Base-by-base conservation (phyloP, 2,113 vertebrate species). In the Danionella cerebrum region DNA sequence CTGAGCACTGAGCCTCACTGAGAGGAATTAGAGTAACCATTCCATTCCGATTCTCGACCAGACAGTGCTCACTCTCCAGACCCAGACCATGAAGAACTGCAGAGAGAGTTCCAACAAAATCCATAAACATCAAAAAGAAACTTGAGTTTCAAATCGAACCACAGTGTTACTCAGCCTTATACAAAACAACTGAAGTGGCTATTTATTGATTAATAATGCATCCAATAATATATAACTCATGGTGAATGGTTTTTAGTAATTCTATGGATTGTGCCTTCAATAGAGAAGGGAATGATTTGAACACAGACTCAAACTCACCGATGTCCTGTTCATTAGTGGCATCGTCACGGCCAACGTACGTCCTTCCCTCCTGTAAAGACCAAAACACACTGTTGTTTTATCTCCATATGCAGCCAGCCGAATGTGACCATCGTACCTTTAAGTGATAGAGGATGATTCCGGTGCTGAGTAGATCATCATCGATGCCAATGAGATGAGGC, bases 371-470 rank as follows among this genome's bases (percentile, higher is more conserved):
- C 96, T 98, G 79, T 63, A 71, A 62, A 31, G 29, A 65, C 10
- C 35, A 38, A 21, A 22, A 31, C 50, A 33, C 7, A n/a, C n/a
- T n/a, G n/a, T n/a, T n/a, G n/a, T n/a, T n/a, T n/a, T n/a, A n/a
- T n/a, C n/a, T n/a, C n/a, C n/a, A n/a, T n/a, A n/a, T n/a, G n/a
- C n/a, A n/a, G n/a, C n/a, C n/a, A n/a, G n/a, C n/a, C n/a, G n/a
- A n/a, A n/a, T n/a, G n/a, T n/a, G n/a, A n/a, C n/a, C n/a, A n/a
- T n/a, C n/a, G n/a, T 84, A 98, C 96, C 92, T 98, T 99, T 70
- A 98, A 83, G 54, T 98, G 95, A 79, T 99, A 99, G 24, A 99
- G 88, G 83, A 99, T 97, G 82, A 98, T 96, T 31, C 96, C 96
- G 5, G 96, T 98, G 74, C 96, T 98, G 63, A 99, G 93, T 41